phyloP scores from a whole-genome alignment of 2,113 vertebrate species.

The Solea solea region DNA sequence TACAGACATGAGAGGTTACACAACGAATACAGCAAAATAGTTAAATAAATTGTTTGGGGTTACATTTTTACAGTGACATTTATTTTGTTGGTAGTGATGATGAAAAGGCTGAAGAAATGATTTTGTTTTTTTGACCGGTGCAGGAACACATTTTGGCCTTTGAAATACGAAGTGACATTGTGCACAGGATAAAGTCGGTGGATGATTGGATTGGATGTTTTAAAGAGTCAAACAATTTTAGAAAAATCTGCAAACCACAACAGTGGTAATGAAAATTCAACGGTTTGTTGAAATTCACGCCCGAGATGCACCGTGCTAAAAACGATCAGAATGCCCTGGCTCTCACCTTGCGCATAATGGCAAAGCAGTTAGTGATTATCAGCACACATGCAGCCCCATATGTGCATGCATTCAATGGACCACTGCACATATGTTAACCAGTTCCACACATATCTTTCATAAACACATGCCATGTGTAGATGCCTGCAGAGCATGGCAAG shows the following conservation, averaged over 20 bases:
- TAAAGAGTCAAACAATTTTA: too few species aligned
- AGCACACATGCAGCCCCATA: conserved; percentile 44
- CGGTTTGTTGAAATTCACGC: background rate
- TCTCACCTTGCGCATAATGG: conserved; percentile 49
- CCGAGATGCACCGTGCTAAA: conserved; percentile 12
- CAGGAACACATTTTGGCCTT: background rate
- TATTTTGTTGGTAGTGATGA: background rate
- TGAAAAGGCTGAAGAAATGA: too few species aligned
- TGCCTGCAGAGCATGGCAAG: conserved; percentile 15
- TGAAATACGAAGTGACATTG: background rate
- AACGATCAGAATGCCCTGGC: conserved; percentile 34
- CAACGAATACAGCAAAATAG: too few species aligned
- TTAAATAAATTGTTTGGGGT: too few species aligned
- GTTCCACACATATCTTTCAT: conserved; percentile 38
- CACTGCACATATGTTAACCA: conserved; percentile 36
- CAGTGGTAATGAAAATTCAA: background rate
- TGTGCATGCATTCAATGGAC: conserved; percentile 27
- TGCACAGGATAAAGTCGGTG: background rate
- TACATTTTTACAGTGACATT: background rate
- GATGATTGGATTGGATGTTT: background rate
- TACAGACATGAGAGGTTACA: too few species aligned
- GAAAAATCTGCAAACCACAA: too few species aligned
- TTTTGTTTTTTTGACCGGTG: too few species aligned
- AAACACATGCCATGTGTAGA: conserved; percentile 33
- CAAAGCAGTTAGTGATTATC: conserved; percentile 49